phyloP scores from a whole-genome alignment of 1,140 invertebrate species.

The Drosophila lowei region DNA sequence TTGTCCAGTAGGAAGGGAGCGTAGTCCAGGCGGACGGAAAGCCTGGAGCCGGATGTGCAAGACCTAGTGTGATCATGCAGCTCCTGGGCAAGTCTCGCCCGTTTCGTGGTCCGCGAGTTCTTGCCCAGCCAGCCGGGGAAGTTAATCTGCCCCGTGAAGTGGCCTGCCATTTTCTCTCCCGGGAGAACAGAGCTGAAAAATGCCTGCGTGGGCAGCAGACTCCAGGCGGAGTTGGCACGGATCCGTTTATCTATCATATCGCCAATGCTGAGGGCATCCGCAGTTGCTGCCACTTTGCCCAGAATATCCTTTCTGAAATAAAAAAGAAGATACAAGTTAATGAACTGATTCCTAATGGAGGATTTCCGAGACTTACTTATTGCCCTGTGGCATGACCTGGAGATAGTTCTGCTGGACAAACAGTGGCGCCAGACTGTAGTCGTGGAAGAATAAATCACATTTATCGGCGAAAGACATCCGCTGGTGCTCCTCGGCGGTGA shows the following conservation, averaged over 20 bases:
- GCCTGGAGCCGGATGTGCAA: conserved; percentile 90
- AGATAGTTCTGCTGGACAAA: conserved; percentile 99
- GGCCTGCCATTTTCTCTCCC: conserved; percentile 92
- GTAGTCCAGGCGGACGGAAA: conserved; percentile 93
- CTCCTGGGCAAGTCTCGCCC: conserved; percentile 92
- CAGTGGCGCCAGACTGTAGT: conserved; percentile 96
- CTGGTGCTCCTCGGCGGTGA: conserved; percentile 91
- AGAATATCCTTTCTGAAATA: conserved; percentile 85
- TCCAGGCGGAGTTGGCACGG: conserved; percentile 91
- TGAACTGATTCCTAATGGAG: background rate
- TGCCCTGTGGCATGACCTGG: conserved; percentile 87
- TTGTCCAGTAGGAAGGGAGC: conserved; percentile 88
- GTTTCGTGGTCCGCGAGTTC: conserved; percentile 93
- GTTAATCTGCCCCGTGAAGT: conserved; percentile 89
- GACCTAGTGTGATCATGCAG: conserved; percentile 91
- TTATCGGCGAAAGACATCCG: conserved; percentile 93
- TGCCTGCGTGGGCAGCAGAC: conserved; percentile 94
- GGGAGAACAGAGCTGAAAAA: conserved; percentile 96
- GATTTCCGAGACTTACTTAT: conserved; percentile 84
- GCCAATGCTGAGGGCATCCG: conserved; percentile 92
- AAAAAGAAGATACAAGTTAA: background rate
- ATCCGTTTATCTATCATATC: conserved; percentile 94
- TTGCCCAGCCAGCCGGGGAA: conserved; percentile 98
- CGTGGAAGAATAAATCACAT: conserved; percentile 97
- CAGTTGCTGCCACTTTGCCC: conserved; percentile 89